A percentile compares a stretch with the other conserved stretches of the same genome.
phyloP scores from a whole-genome alignment of 2,113 vertebrate genomes.

The Lepisosteus osseus region DNA sequence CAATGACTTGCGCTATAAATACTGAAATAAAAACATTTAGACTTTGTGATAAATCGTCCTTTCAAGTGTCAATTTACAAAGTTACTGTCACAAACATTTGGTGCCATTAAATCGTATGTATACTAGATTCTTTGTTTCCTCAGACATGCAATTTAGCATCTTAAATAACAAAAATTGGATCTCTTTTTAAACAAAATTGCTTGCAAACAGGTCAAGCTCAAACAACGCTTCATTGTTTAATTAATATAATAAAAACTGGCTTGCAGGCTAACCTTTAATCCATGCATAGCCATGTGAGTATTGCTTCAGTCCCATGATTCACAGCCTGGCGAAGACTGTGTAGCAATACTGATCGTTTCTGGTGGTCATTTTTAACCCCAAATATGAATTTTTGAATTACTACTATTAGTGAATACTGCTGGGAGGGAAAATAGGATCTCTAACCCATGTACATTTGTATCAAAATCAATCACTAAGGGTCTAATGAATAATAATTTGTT shows the following conservation, averaged over 20 bases:
- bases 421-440: background rate
- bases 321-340: background rate
- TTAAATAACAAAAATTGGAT: constrained; percentile 72
- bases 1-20: no score
- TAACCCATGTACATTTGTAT: background rate
- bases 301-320: constrained; percentile 39
- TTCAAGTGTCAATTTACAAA: background rate
- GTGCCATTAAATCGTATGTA: constrained; percentile 34
- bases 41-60: background rate
- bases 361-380: background rate
- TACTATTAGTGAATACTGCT: background rate
- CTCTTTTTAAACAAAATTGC: constrained; percentile 59
- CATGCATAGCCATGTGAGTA: constrained; percentile 39
- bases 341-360: background rate
- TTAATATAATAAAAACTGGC: constrained; percentile 57
- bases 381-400: background rate
- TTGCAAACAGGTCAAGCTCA: constrained; percentile 63
- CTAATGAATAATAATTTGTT: background rate
- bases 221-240: constrained; percentile 68
- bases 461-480: background rate
- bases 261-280: constrained; percentile 68
- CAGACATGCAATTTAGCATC: constrained; percentile 69
- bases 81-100: background rate
- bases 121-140: constrained; percentile 61
- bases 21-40: no score